Conservation (phyloP, 2,888 invertebrate species). For the Tiliacea citrago region DNA sequence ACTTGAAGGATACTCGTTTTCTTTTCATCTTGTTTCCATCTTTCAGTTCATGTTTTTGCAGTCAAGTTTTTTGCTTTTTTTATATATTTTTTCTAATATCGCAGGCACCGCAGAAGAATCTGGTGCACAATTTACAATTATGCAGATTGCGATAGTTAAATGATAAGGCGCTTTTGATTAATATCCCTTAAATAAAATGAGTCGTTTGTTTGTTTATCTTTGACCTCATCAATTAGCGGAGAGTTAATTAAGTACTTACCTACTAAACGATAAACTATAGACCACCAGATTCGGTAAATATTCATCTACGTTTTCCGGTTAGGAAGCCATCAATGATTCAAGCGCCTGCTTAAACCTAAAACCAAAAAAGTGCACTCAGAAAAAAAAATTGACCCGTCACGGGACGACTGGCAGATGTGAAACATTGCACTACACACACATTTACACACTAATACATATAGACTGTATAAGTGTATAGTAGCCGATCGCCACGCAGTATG, state of each 20-base stretch:
- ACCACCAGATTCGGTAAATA: too few species aligned
- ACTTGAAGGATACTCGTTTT: too few species aligned
- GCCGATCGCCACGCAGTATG: too few species aligned
- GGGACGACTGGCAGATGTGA: too few species aligned
- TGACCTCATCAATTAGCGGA: not conserved
- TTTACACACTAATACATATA: too few species aligned
- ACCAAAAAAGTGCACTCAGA: not conserved
- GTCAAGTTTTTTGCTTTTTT: too few species aligned
- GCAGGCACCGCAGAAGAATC: not conserved
- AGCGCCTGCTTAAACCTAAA: not conserved
- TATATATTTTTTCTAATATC: not conserved
- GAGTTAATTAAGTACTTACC: not conserved
- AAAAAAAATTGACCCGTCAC: too few species aligned
- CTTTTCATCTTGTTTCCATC: too few species aligned
- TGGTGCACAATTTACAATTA: not conserved
- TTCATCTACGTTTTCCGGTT: not conserved
- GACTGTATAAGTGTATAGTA: too few species aligned
- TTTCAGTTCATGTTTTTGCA: too few species aligned
- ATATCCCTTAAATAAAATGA: not conserved
- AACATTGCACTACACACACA: too few species aligned
- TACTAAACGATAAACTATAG: not conserved
- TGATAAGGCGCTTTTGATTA: conserved; percentile 8
- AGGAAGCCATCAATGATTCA: not conserved
- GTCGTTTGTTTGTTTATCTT: not conserved
- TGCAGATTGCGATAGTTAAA: conserved; percentile 10